Evolutionary conservation across 2,113 vertebrate genomes (phyloP), one percentile per base, ranked within the genome.

Genomic region (Aptenodytes forsteri): DNA sequence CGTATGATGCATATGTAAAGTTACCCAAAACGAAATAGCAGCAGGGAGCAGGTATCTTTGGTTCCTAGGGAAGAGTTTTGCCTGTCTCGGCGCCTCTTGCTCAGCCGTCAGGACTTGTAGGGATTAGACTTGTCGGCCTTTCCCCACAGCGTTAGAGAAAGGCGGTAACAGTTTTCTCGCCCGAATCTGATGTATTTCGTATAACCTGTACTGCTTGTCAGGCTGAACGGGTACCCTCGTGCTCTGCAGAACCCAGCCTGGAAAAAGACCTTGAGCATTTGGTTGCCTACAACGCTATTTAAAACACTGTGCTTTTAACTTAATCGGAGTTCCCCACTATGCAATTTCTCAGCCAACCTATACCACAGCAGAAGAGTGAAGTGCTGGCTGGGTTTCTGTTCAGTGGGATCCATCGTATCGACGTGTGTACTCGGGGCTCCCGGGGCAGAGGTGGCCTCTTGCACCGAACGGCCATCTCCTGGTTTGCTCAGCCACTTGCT

Each of bases 1-100:
- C 0, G 3, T 13, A 2, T 0, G 19, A 3, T 4, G 16, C 6
- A 0, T 10, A 0, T 8, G 12, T 5, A 0, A 4, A 71, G 61
- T 2, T 32, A 18, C 27, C 72, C 44, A 1, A 9, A 50, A 25
- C 0, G 5, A 23, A 44, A 2, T 0, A 26, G 40, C 21, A 55
- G 40, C 16, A 2, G 49, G 38, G 59, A 50, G 21, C 30, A 0
- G 23, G 29, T 3, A 1, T 11, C 64, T 46, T 8, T 3, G 8
- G 8, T 21, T 22, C 34, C 16, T 19, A 1, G 26, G 26, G n/a
- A 32, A 40, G 61, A 49, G 30, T 17, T 30, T 6, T 58, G 34
- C 21, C 11, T 7, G 16, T 22, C 6, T 21, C 3, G 1, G 10
- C 7, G 15, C 16, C 12, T 13, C 16, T 26, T 30, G 40, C n/a